phyloP scores from a whole-genome alignment of 1,140 invertebrate species.

The Vanessa atalanta region DNA sequence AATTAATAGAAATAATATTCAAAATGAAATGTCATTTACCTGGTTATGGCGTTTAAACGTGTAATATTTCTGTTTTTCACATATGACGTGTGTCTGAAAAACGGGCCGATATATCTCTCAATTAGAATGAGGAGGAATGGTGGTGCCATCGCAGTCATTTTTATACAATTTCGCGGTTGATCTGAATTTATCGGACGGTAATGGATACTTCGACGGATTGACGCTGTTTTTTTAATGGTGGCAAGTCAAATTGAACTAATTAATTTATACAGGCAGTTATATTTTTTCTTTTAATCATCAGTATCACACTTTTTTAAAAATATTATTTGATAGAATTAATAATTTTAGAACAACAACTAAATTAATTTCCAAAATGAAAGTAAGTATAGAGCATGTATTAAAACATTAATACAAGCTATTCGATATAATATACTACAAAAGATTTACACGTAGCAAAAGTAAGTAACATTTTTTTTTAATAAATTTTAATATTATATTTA shows the following conservation, averaged over 20 bases:
- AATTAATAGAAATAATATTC: too few relatives aligned
- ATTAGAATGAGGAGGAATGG: constrained; percentile 5
- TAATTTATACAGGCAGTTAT: not conserved
- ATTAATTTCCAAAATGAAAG: too few relatives aligned
- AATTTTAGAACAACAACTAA: too few relatives aligned
- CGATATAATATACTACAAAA: too few relatives aligned
- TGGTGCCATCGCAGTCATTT: not conserved
- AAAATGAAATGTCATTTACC: not conserved
- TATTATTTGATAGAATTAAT: too few relatives aligned
- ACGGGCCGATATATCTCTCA: constrained; percentile 13
- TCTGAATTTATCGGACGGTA: not conserved
- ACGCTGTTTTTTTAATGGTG: not conserved
- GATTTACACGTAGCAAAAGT: too few relatives aligned
- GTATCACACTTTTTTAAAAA: too few relatives aligned
- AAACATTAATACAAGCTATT: too few relatives aligned
- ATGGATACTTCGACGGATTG: constrained; percentile 6
- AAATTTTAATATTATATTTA: too few relatives aligned
- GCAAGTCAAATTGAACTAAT: not conserved
- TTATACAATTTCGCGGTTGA: not conserved
- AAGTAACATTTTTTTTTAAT: too few relatives aligned
- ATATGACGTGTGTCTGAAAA: constrained; percentile 18
- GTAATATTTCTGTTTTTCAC: constrained; percentile 5
- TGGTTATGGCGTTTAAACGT: not conserved
- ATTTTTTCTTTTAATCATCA: not conserved
- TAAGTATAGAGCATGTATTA: too few relatives aligned